Evolutionary conservation across 2,797 vertebrate genomes (phyloP).

Genomic region (Tauraco hartlaubi): DNA sequence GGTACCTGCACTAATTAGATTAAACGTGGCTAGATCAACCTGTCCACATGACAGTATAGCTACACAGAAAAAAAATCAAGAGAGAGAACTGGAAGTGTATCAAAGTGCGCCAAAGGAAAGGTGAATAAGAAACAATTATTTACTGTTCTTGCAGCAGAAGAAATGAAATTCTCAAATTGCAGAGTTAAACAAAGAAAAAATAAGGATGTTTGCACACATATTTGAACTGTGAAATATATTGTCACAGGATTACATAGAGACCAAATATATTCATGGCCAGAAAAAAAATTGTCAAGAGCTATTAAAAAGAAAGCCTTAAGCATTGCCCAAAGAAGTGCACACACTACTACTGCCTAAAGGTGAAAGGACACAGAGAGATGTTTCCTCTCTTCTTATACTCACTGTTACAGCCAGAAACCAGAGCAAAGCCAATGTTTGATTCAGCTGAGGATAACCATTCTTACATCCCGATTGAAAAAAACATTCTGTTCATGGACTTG

Average conservation of each 20-base stretch:
- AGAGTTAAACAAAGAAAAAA: not conserved
- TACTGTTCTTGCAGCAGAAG: not conserved
- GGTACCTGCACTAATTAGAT: not conserved
- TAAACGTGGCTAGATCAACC: not conserved
- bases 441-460: not conserved
- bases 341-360: not conserved
- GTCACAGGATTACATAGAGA: not conserved
- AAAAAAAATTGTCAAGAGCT: not conserved
- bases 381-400: not conserved
- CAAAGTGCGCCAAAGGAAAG: not conserved
- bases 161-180: not conserved
- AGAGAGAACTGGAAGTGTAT: not conserved
- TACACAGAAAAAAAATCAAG: not conserved
- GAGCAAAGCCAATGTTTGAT: not conserved
- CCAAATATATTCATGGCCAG: not conserved
- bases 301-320: not conserved
- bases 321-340: not conserved
- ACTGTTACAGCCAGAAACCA: not conserved
- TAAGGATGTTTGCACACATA: not conserved
- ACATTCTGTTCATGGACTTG: not conserved
- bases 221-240: not conserved
- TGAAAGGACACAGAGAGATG: not conserved
- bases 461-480: not conserved
- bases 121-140: not conserved
- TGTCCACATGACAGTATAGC: not conserved